Evolutionary conservation across 1,140 invertebrate genomes (phyloP).

Genomic region (Drosophila equinoxialis): DNA sequence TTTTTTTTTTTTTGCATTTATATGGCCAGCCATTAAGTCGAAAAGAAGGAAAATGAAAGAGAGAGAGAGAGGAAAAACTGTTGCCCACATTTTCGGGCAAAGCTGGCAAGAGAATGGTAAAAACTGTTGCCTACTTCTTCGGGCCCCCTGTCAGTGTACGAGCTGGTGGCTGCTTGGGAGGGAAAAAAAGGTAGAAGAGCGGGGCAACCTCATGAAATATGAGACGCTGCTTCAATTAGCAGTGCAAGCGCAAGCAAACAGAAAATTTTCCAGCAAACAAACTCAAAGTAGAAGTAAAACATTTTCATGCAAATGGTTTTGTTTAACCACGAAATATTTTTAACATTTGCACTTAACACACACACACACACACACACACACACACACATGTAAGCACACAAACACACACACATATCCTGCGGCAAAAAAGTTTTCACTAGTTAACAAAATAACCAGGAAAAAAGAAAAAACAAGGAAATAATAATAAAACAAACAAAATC

Average conservation of each 20-base stretch:
- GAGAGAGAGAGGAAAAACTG: constrained; percentile 28
- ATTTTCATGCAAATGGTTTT: constrained; percentile 78
- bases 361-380: constrained; percentile 13
- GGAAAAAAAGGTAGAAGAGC: neutral
- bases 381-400: neutral
- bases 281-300: constrained; percentile 75
- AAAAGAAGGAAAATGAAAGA: neutral
- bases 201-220: constrained; percentile 32
- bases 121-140: constrained; percentile 45
- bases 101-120: constrained; percentile 9
- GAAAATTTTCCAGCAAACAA: constrained; percentile 38
- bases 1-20: constrained; percentile 11
- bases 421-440: constrained; percentile 63
- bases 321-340: constrained; percentile 77
- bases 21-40: constrained; percentile 7
- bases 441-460: constrained; percentile 32
- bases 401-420: constrained; percentile 50
- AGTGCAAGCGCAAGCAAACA: constrained; percentile 51
- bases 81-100: constrained; percentile 45
- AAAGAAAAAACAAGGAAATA: constrained; percentile 1
- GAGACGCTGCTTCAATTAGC: constrained; percentile 61
- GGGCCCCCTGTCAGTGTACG: constrained; percentile 1
- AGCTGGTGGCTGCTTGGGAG: neutral
- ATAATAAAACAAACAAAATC: constrained; percentile 66
- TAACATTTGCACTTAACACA: constrained; percentile 53